A percentile compares a stretch with the other conserved stretches of the same genome.
Conservation (phyloP, 2,888 invertebrate genomes). For the Andrena hattorfiana region DNA sequence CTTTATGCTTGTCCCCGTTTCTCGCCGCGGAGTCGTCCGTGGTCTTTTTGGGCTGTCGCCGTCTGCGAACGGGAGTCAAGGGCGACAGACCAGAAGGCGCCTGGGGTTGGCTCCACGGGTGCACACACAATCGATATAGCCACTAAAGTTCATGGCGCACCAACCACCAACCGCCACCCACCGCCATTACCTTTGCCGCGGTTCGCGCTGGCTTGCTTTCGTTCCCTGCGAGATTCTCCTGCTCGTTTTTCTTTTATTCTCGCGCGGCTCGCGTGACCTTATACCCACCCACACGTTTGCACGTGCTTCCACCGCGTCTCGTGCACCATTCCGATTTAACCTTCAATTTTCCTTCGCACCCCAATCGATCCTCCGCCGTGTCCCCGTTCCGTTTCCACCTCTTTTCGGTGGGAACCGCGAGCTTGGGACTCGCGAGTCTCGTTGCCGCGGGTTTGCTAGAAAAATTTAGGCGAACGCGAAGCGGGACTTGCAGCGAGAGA, state of each 20-base stretch:
- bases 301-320: not conserved
- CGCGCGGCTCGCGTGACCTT: conserved; percentile 20
- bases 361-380: conserved; percentile 13
- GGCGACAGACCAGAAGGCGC: conserved; percentile 82
- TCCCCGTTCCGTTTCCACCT: not conserved
- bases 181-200: conserved; percentile 43
- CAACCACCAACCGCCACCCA: conserved; percentile 69
- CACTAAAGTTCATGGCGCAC: conserved; percentile 82
- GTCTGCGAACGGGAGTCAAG: conserved; percentile 78
- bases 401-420: not conserved
- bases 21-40: not conserved
- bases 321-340: not conserved
- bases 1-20: not conserved
- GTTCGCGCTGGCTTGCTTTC: conserved; percentile 41
- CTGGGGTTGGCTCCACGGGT: conserved; percentile 76
- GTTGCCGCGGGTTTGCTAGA: not conserved
- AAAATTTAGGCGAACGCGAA: not conserved
- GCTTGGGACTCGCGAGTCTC: not conserved
- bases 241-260: conserved; percentile 27
- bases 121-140: conserved; percentile 82
- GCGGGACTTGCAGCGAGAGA: not conserved
- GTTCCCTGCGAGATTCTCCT: conserved; percentile 36
- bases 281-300: not conserved
- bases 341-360: conserved; percentile 14
- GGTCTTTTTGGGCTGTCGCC: conserved; percentile 15